phyloP scores from a whole-genome alignment of 35 echinoderm and acorn worm species.

The Apostichopus parvimensis region DNA sequence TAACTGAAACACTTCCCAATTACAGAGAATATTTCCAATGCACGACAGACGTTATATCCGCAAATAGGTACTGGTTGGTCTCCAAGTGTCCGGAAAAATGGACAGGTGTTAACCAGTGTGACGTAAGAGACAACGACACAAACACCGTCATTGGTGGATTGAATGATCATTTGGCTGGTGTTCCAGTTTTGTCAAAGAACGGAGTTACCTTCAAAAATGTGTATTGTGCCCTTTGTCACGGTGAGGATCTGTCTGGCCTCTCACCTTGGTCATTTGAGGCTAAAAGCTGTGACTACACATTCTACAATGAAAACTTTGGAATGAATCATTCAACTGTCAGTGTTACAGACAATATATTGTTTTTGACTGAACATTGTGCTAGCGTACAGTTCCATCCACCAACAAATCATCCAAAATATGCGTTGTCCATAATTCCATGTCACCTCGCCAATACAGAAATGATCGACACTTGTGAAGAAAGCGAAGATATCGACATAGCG shows the following conservation, averaged over 20 bases:
- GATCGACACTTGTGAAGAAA: conserved; percentile 7
- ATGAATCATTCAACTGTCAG: background rate
- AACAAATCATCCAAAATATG: background rate
- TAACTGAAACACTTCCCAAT: background rate
- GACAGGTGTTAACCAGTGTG: conserved; percentile 22
- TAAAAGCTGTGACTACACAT: background rate
- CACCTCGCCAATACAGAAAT: background rate
- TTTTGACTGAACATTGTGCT: background rate
- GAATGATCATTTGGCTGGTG: background rate
- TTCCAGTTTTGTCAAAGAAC: conserved; percentile 10
- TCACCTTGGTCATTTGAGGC: conserved; percentile 40
- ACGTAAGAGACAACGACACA: background rate
- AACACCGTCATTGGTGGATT: conserved; percentile 16
- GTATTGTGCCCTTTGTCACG: conserved; percentile 71
- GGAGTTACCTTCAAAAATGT: conserved; percentile 35
- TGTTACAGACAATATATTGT: conserved; percentile 1
- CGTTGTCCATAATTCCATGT: background rate
- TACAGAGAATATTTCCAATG: conserved; percentile 30
- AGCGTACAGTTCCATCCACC: background rate
- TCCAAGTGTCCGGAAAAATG: conserved; percentile 29
- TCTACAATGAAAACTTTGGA: too few relatives aligned
- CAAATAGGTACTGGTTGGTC: conserved; percentile 26
- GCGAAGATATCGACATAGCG: background rate
- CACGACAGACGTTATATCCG: background rate
- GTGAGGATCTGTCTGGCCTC: conserved; percentile 19